Evolutionary conservation across 37 sponge, comb jelly and placozoan genomes (phyloP), one percentile per base, ranked within the genome.

Genomic region (Diacarnus erythraeanus): DNA sequence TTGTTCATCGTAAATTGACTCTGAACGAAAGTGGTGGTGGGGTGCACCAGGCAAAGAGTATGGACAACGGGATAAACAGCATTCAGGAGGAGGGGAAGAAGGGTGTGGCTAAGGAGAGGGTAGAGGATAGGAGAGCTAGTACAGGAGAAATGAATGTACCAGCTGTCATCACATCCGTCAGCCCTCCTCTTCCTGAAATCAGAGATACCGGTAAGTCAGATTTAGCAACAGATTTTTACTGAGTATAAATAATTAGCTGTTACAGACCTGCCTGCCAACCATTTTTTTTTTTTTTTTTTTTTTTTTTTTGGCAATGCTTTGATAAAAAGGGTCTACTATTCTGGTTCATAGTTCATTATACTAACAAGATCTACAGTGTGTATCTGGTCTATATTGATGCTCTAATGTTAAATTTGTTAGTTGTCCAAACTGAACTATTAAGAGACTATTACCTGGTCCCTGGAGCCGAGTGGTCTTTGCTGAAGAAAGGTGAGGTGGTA

Each of bases 391-490:
- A n/a, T n/a, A n/a, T n/a, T n/a, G n/a, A n/a, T n/a, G n/a, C n/a
- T n/a, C n/a, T n/a, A n/a, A n/a, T n/a, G n/a, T n/a, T n/a, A n/a
- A n/a, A n/a, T n/a, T n/a, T n/a, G 5, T 21, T 41, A 79, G 67
- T 41, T 39, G 1, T 70, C 54, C 29, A 39, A 33, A 73, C 91
- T 2, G 57, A 41, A 57, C 67, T 90, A 1, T 43, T 77, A 33
- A 47, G 56, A 29, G 91, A 90, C 74, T 85, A 82, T 69, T 77
- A 81, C 70, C 65, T 90, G 39, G 64, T 80, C 1, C 91, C 91
- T 2, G 91, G 91, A 10, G 91, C 81, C 2, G 47, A 77, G 31
- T 90, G 91, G 91, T 80, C 82, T 30, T 64, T 66, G 56, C 64
- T 90, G 56, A 63, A 42, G 64, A 69, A 80, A 43, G 90, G 90